Base-by-base conservation (phyloP, 2,113 vertebrate genomes). In the Gallinago paraguaiae region DNA sequence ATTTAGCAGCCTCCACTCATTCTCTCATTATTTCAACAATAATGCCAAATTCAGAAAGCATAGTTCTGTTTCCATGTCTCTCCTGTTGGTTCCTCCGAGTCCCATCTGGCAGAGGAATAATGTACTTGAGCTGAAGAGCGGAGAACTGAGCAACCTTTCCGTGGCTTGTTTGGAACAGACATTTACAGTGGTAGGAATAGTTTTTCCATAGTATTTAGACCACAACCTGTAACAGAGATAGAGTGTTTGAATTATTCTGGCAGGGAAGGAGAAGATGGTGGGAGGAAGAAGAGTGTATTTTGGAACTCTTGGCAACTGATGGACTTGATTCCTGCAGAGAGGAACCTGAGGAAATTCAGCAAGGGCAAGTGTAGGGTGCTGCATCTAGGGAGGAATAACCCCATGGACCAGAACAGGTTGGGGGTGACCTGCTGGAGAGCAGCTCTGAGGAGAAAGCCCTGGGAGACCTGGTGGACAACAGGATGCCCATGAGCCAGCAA, bases 221-320 rank as follows among this genome's bases (percentile, higher is more conserved):
- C 54, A 25, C 39, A 54, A 20, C 31, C 43, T 74, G 23, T 45
- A 56, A 6, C 8, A 45, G 13, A 0, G 1, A 30, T 19, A 17
- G 7, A 57, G n/a, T 5, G 4, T 13, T 59, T 59, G 79, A 23
- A 17, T 59, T 24, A n/a, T 48, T 39, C 39, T 33, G 53, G 14
- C 45, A 31, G n/a, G 71, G 39, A 57, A 35, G 18, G 17, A 41
- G 79, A 48, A 51, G 27, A 9, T 22, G 35, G 7, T 14, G 24
- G 19, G 31, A 45, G 22, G 41, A 63, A 15, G 45, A 48, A 37
- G 9, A 1, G 0, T 10, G 12, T 4, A 4, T 41, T 74, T 67
- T 0, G 0, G 6, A 25, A 8, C 28, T 83, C 64, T 59, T 0
- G 0, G 12, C 25, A 61, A 22, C 51, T 9, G 18, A 28, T 0